phyloP scores from a whole-genome alignment of 1,140 invertebrate species.

The Drosophila sp. region DNA sequence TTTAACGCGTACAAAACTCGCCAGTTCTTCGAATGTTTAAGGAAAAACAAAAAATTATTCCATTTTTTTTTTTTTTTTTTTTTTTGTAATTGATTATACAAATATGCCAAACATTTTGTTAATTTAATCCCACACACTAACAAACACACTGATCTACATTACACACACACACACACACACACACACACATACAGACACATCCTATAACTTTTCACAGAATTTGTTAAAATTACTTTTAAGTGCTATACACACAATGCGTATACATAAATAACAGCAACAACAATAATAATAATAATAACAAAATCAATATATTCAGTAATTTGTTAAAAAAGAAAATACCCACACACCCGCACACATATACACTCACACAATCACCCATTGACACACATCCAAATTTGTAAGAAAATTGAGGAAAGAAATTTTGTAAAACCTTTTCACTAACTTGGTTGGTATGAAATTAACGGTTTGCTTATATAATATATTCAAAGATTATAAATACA shows the following conservation, averaged over 20 bases:
- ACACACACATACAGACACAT: constrained; percentile 15
- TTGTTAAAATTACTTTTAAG: constrained; percentile 52
- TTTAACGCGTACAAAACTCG: constrained; percentile 29
- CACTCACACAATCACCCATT: constrained; percentile 23
- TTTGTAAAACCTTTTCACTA: constrained; percentile 60
- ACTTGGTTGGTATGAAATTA: constrained; percentile 77
- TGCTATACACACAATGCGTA: constrained; percentile 38
- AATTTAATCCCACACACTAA: constrained; percentile 33
- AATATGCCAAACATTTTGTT: constrained; percentile 46
- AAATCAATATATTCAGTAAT: constrained; percentile 23
- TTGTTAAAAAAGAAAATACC: constrained; percentile 29
- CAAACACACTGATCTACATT: constrained; percentile 5
- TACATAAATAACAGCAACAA: constrained; percentile 29
- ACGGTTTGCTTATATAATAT: constrained; percentile 79
- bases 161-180: constrained; percentile 11
- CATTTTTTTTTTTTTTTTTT: constrained; percentile 40
- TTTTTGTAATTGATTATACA: constrained; percentile 26
- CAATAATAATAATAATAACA: constrained; percentile 13
- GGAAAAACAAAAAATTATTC: too few species aligned
- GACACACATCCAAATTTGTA: constrained; percentile 45
- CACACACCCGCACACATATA: constrained; percentile 26
- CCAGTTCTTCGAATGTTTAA: constrained; percentile 74
- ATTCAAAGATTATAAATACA: constrained; percentile 38
- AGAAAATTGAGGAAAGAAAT: constrained; percentile 33
- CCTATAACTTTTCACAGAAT: constrained; percentile 13